Evolutionary conservation across 1,140 invertebrate species (phyloP), one percentile per base, ranked within the genome.

Genomic region (Pseudomyrmex concolor): DNA sequence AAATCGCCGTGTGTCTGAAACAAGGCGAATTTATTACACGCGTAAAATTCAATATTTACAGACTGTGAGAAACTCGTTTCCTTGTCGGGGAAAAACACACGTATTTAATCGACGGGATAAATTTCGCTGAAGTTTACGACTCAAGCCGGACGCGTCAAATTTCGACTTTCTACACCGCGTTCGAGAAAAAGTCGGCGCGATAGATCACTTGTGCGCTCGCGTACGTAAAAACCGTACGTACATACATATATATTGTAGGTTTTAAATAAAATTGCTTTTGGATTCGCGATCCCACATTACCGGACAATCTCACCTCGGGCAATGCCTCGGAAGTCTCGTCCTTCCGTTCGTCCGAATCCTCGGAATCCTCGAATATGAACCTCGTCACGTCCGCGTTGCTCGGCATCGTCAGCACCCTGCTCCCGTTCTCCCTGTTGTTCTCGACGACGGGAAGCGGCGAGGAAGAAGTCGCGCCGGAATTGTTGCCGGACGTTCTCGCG

Each of bases 361-460:
- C 74, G 50, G 84, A 83, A 66, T 92, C 90, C 3, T 93, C 89
- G 43, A 78, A 92, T 57, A 96, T 95, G 55, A 96, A 94, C 87
- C 96, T 96, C 0, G 96, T 96, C 85, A 96, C 95, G 88, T 96
- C 96, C 81, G 94, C 94, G 67, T 95, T 94, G 80, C 96, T 96
- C 25, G 96, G 96, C 55, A 96, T 87, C 92, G 96, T 94, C 1
- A 96, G 91, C 22, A 96, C 95, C 54, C 95, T 93, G 13, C 93
- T 95, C 2, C 94, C 91, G 76, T 94, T 95, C 50, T 91, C 92
- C 5, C 87, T 83, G 48, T 62, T 90, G 66, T 95, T 94, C 81
- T 95, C 94, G 71, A 94, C 95, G 87, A 96, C 95, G 92, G 95
- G 94, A 15, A 74, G 9, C 8, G 60, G 55, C 34, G 77, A 9